phyloP scores from a whole-genome alignment of 1,140 invertebrate genomes.

The Zeugodacus cucurbitae region DNA sequence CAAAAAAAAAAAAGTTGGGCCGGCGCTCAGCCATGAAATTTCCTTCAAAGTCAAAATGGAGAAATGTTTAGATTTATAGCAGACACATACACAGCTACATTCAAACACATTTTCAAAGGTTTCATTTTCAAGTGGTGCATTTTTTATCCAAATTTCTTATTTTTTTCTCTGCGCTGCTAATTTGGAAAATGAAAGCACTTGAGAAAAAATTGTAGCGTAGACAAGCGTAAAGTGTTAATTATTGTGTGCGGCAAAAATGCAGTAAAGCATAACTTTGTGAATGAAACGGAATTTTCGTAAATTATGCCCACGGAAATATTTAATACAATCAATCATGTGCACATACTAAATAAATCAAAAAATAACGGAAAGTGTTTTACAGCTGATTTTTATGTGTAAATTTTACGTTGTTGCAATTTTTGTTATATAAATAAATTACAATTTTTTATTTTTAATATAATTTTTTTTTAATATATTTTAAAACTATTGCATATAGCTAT shows the following conservation, averaged over 20 bases:
- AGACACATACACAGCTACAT: neutral
- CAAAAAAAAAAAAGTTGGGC: neutral
- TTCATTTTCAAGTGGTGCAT: neutral
- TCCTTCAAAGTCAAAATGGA: neutral
- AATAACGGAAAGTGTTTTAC: neutral
- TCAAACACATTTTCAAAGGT: neutral
- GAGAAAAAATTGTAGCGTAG: neutral
- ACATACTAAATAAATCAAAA: neutral
- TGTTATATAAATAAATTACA: neutral
- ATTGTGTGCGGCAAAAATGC: neutral
- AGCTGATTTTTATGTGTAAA: neutral
- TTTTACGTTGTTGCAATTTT: neutral
- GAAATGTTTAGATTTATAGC: neutral
- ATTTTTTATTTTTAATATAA: neutral
- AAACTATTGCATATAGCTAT: neutral
- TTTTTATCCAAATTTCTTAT: neutral
- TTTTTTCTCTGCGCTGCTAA: neutral
- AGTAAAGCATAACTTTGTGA: neutral
- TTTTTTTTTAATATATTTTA: neutral
- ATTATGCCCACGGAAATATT: conserved; percentile 9
- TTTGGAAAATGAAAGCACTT: conserved; percentile 24
- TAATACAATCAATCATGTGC: neutral
- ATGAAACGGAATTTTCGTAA: neutral
- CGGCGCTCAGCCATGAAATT: neutral
- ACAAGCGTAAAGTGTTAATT: conserved; percentile 7